Evolutionary conservation across 2,113 vertebrate genomes (phyloP), one percentile per base, ranked within the genome.

Genomic region (Bos indicus): DNA sequence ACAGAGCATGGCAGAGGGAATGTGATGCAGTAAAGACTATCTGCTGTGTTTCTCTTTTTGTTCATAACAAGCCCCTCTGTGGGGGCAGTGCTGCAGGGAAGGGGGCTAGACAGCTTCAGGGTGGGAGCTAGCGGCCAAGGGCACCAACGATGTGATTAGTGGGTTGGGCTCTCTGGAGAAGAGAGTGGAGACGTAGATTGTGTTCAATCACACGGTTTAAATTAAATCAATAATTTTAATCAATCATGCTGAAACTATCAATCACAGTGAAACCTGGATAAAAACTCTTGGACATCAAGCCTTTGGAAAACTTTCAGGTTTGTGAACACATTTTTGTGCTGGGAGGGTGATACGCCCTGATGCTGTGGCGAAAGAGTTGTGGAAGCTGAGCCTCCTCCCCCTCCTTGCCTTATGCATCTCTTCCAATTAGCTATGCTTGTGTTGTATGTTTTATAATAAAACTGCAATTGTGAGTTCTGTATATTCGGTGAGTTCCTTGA

Each of bases 291-390:
- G 64, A n/a, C 36, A 7, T 25, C 30, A 16, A 78, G 51, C 13
- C 19, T 14, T 54, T 21, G 43, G 19, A 11, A 15, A 36, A 6
- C 26, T 82, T 56, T 57, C 11, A n/a, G 51, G 15, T 15, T 36
- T 51, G 46, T 51, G 60, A 57, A 78, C 7, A 6, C 40, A 21
- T 9, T 13, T 2, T 8, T 33, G 21, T 60, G 6, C 30, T 6
- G n/a, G 59, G n/a, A 52, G 10, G 43, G 26, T 43, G 40, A 36
- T 21, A 26, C 1, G 2, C 17, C 54, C 28, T 10, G 83, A 54
- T 64, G 13, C 52, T n/a, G 25, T 0, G 4, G 13, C 6, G 12
- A 40, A 6, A n/a, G 3, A 23, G 7, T 3, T 5, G 7, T 4
- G 13, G 36, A 56, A 86, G 43, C 6, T 52, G 46, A 6, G 21